Conservation (phyloP, 2,113 vertebrate species). For the Apteryx owenii region DNA sequence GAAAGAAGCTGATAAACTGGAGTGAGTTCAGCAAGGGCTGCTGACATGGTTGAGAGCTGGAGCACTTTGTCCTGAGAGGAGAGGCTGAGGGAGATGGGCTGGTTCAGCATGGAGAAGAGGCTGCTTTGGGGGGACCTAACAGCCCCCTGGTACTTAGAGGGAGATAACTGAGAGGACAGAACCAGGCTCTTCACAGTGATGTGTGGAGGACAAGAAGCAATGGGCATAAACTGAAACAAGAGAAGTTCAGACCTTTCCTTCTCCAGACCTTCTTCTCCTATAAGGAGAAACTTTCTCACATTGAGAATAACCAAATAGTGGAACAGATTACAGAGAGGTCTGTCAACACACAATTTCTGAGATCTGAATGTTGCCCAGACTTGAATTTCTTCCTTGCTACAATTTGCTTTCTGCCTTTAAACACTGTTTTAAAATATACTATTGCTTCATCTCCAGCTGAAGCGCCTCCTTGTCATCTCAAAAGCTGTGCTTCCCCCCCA, state of each 20-base stretch:
- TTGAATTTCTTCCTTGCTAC: not conserved
- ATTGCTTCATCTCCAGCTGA: not conserved
- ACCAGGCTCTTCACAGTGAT: not conserved
- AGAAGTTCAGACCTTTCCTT: not conserved
- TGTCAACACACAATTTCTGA: not conserved
- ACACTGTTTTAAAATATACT: not conserved
- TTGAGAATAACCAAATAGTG: not conserved
- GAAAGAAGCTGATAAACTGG: not conserved
- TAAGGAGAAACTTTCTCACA: not conserved
- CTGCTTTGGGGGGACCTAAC: not conserved
- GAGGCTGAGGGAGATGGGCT: not conserved
- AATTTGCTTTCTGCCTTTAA: not conserved
- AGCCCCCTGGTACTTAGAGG: not conserved
- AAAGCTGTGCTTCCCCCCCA: not conserved
- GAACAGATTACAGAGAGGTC: not conserved
- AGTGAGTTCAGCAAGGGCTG: not conserved
- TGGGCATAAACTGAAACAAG: not conserved
- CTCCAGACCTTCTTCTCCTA: not conserved
- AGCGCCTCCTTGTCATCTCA: not conserved
- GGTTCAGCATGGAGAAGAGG: not conserved
- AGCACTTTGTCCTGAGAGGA: too few species aligned
- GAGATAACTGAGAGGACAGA: not conserved
- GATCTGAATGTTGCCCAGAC: not conserved
- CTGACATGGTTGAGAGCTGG: not conserved
- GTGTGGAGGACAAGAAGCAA: not conserved